Base-by-base conservation (phyloP, 23 tunicate genomes). In the Pegea sp. region DNA sequence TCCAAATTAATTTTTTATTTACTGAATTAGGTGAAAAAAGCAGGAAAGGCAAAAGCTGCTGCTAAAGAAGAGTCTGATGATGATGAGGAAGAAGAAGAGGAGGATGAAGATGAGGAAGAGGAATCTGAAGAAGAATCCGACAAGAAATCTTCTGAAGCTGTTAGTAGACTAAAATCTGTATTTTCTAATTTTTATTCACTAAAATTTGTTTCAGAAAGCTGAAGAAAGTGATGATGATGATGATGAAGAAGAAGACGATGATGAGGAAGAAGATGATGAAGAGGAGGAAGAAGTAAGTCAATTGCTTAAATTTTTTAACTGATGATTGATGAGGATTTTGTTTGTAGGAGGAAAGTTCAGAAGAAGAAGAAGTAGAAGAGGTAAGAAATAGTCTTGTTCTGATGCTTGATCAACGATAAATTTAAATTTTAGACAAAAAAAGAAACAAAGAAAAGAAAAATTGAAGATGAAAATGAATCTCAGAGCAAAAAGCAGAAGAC, bases 11-110 rank as follows among this genome's bases (percentile, higher is more conserved):
- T n/a, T n/a, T n/a, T n/a, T n/a, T n/a, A n/a, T n/a, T n/a, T n/a
- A n/a, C n/a, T n/a, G n/a, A 16, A 38, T 8, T 11, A 38, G 16
- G 46, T 8, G 16, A 16, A 38, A 38, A 8, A 11, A 8, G 46
- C 11, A 38, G 46, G 16, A 38, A 16, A 38, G 46, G 56, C 5
- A 16, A 52, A 52, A 52, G 28, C 26, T 2, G 26, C 28, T 4
- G 56, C 22, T 22, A 21, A 30, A 30, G 48, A 56, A 22, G 61
- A 56, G 2, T 28, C 21, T 3, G 33, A 64, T 22, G 58, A 48
- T 18, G 67, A 63, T 13, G 67, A 65, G n/a, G 75, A 71, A 53
- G 62, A 68, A 7, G 78, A 71, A 63, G 78, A 71, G 22, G 72
- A 64, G 53, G 69, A 66, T 2, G 72, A 66, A 30, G 63, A 62